These are phyloP conservation scores for Sebastolobus altivelis DNA, from an alignment of 2,797 vertebrate species.

Conservation along the genomic window DNA sequence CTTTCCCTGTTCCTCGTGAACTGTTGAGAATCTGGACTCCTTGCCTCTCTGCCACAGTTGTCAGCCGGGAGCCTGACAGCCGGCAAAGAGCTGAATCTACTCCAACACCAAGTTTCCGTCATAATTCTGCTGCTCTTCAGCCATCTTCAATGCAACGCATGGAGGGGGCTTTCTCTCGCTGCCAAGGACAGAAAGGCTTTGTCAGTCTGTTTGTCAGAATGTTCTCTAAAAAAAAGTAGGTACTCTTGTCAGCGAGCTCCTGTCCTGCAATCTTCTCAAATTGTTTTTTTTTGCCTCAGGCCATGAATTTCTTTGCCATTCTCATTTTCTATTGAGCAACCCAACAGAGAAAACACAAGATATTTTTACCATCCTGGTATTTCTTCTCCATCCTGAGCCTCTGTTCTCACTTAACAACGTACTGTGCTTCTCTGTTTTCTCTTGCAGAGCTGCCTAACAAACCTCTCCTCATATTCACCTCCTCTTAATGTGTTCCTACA, in stretches of 20 bases:
- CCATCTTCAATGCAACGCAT: conserved; percentile 51
- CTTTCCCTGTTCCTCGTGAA: conserved; percentile 44
- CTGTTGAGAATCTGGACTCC: conserved; percentile 52
- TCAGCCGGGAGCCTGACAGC: conserved; percentile 61
- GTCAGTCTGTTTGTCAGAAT: conserved; percentile 57
- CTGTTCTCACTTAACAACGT: background rate
- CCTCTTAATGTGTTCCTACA: conserved; percentile 15
- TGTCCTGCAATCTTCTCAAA: conserved; percentile 57
- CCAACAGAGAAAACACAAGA: conserved; percentile 29
- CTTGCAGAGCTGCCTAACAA: conserved; percentile 12
- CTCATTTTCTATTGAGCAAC: conserved; percentile 10
- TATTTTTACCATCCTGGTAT: conserved; percentile 21
- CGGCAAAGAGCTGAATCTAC: conserved; percentile 49
- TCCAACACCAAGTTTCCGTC: conserved; percentile 58
- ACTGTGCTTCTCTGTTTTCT: conserved; percentile 5
- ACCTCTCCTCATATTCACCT: conserved; percentile 8
- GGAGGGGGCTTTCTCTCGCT: conserved; percentile 53
- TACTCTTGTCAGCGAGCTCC: conserved; percentile 34
- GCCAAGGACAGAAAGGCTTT: conserved; percentile 71
- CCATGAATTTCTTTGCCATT: conserved; percentile 21
- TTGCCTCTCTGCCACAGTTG: conserved; percentile 48
- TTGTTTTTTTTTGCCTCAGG: conserved; percentile 50
- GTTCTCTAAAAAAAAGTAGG: conserved; percentile 34
- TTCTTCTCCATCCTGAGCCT: conserved; percentile 22
- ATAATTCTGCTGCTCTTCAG: conserved; percentile 63